Evolutionary conservation across 2,888 invertebrate species (phyloP).

Genomic region (Pardosa pseudoannulata): DNA sequence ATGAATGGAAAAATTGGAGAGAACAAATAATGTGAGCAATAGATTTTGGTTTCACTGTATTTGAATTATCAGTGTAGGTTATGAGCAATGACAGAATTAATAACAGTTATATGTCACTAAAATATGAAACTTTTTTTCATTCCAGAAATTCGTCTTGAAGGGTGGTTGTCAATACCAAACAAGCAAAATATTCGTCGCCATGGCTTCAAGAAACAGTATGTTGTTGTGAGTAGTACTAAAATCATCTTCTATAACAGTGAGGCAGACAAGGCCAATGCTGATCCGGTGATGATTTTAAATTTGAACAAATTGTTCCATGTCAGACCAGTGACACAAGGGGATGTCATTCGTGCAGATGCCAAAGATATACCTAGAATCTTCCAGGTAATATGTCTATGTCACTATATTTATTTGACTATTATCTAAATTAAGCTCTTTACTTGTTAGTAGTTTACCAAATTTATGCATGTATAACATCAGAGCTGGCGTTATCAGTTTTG

Average conservation of each 20-base stretch:
- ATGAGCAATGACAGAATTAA: no score
- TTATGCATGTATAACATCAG: no score
- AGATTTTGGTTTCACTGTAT: no score
- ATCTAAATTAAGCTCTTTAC: no score
- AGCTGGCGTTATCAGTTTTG: no score
- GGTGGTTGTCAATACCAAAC: conserved; percentile 96
- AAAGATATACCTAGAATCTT: conserved; percentile 99
- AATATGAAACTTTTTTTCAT: neutral
- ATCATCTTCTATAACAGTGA: conserved; percentile 98
- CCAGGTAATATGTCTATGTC: conserved; percentile 82
- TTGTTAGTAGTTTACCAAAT: no score
- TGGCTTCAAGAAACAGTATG: conserved; percentile 98
- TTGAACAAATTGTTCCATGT: conserved; percentile 99
- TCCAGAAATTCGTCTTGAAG: conserved; percentile 83
- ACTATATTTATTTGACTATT: no score
- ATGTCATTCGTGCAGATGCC: conserved; percentile 98
- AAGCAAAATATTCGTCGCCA: conserved; percentile 96
- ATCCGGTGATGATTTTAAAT: conserved; percentile 96
- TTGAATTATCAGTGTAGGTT: no score
- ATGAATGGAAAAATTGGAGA: no score
- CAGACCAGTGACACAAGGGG: conserved; percentile 97
- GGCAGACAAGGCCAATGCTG: conserved; percentile 93
- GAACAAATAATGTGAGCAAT: no score
- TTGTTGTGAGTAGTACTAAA: conserved; percentile 96
- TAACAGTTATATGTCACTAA: no score